Evolutionary conservation across 2,888 invertebrate genomes (phyloP).

Genomic region (Mylabris sibirica): DNA sequence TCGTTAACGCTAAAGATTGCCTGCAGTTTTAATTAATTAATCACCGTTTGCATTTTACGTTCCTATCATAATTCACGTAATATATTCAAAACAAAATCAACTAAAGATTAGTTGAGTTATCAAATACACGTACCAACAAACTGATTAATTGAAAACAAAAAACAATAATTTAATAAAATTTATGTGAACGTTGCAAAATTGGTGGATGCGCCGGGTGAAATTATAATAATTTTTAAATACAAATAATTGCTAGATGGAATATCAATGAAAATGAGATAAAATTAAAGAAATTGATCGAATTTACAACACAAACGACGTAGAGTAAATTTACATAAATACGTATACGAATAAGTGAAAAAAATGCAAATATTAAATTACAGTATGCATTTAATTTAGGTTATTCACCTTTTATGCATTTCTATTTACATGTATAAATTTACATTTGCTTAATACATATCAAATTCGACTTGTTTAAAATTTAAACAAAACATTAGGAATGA

Average conservation of each 20-base stretch:
- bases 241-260: not conserved
- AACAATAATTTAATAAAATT: not conserved
- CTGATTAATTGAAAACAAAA: not conserved
- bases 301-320: not conserved
- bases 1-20: constrained; percentile 10
- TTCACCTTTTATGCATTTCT: constrained; percentile 31
- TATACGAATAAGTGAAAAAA: not conserved
- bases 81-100: not conserved
- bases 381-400: constrained; percentile 20
- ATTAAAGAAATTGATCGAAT: not conserved
- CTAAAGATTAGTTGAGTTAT: not conserved
- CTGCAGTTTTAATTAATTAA: constrained; percentile 18
- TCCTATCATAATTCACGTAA: constrained; percentile 6
- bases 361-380: not conserved
- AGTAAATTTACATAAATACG: not conserved
- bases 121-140: not conserved
- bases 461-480: constrained; percentile 32
- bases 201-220: constrained; percentile 7
- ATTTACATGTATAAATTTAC: constrained; percentile 36
- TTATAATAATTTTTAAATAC: not conserved
- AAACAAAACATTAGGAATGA: constrained; percentile 25
- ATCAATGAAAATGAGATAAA: not conserved
- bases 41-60: constrained; percentile 12
- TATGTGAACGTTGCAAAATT: not conserved
- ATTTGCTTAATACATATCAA: constrained; percentile 33